These are phyloP conservation scores for Drosophila falleni DNA, from an alignment of 2,888 invertebrate species.

Conservation along the genomic window DNA sequence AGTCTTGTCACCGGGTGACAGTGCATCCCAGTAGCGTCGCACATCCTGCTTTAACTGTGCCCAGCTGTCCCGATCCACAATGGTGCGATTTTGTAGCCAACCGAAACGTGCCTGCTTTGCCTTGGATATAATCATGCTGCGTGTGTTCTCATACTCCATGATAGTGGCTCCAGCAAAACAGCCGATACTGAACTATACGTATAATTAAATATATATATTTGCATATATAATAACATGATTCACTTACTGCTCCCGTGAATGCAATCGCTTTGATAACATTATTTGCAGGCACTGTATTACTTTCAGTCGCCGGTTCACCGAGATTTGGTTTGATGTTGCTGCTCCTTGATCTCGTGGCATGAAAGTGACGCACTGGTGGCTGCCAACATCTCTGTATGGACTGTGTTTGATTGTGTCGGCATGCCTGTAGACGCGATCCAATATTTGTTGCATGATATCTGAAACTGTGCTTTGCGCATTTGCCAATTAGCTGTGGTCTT, in stretches of 20 bases:
- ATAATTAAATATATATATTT: neutral
- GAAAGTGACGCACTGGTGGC: constrained; percentile 50
- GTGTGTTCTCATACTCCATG: constrained; percentile 93
- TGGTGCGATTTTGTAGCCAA: constrained; percentile 61
- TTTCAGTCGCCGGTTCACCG: constrained; percentile 49
- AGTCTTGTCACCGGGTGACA: constrained; percentile 91
- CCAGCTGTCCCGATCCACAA: constrained; percentile 62
- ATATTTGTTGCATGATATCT: constrained; percentile 48
- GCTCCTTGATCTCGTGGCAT: constrained; percentile 47
- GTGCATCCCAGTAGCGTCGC: constrained; percentile 88
- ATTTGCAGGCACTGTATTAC: constrained; percentile 66
- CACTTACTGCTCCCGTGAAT: constrained; percentile 82
- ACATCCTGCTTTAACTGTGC: constrained; percentile 74
- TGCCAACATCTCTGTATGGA: constrained; percentile 27
- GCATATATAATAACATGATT: neutral
- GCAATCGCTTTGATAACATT: constrained; percentile 81
- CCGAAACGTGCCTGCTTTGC: constrained; percentile 86
- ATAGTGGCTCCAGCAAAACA: constrained; percentile 92
- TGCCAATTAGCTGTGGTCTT: constrained; percentile 8
- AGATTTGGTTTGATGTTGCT: constrained; percentile 53
- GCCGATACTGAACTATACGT: constrained; percentile 87
- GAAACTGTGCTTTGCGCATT: constrained; percentile 50
- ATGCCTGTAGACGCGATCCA: constrained; percentile 25
- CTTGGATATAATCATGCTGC: constrained; percentile 78
- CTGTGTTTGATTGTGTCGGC: constrained; percentile 33